Conservation (phyloP, 2,888 invertebrate species). For the Ophion costatus region DNA sequence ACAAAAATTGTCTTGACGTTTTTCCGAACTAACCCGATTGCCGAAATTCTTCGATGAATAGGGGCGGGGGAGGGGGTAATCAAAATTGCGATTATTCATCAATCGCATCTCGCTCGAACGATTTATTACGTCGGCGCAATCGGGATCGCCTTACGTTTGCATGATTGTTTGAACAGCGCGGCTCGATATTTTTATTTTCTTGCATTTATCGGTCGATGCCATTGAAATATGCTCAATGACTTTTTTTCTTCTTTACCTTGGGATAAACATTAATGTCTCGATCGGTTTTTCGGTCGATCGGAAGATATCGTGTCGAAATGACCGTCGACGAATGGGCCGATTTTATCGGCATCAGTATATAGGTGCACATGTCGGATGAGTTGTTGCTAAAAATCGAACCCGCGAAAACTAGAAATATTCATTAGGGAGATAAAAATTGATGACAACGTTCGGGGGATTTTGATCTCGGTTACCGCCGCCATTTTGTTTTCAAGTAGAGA, state of each 20-base stretch:
- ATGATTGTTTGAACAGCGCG: slow-evolving; percentile 18
- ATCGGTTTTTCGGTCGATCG: slow-evolving; percentile 31
- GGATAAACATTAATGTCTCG: slow-evolving; percentile 36
- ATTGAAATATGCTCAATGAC: slow-evolving; percentile 49
- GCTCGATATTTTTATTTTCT: slow-evolving; percentile 50
- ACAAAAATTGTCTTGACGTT: too few species aligned
- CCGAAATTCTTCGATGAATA: background rate
- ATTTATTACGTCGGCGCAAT: slow-evolving; percentile 17
- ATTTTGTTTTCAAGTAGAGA: too few species aligned
- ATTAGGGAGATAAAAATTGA: too few species aligned
- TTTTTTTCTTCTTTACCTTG: slow-evolving; percentile 33
- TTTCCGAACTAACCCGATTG: background rate
- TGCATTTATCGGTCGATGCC: slow-evolving; percentile 58
- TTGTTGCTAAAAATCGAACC: too few species aligned
- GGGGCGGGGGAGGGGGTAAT: background rate
- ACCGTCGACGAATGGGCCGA: slow-evolving; percentile 1
- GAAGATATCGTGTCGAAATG: slow-evolving; percentile 39
- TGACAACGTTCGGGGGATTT: too few species aligned
- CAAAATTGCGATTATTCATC: slow-evolving; percentile 23
- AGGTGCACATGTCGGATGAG: background rate
- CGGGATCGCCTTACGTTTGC: slow-evolving; percentile 1
- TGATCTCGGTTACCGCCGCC: too few species aligned
- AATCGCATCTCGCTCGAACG: slow-evolving; percentile 21
- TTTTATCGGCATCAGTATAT: slow-evolving; percentile 24
- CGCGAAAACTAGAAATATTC: too few species aligned